A percentile compares a stretch with the other conserved stretches of the same genome.
phyloP scores from a whole-genome alignment of 2,888 invertebrate genomes.

The Schrankia costaestrigalis region DNA sequence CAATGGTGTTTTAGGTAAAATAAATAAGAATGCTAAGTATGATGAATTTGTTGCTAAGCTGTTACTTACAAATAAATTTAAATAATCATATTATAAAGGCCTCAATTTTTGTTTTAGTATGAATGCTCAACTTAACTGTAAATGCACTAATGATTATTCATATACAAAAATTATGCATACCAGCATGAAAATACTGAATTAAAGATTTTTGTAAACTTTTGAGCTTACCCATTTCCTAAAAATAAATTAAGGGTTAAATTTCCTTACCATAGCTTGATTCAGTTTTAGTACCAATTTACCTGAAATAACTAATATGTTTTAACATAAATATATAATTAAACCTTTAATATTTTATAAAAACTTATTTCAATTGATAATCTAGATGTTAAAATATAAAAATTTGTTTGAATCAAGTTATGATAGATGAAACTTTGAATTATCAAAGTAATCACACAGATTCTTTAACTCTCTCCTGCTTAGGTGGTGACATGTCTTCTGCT shows the following conservation, averaged over 20 bases:
- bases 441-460: constrained; percentile 17
- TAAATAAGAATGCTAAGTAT: constrained; percentile 7
- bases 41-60: constrained; percentile 9
- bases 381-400: not conserved
- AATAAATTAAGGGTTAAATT: constrained; percentile 59
- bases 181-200: not conserved
- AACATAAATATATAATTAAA: not conserved
- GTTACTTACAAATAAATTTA: constrained; percentile 11
- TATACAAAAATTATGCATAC: not conserved
- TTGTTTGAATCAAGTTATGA: constrained; percentile 26
- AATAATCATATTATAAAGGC: constrained; percentile 52
- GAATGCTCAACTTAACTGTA: constrained; percentile 13
- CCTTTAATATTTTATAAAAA: not conserved
- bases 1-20: too few relatives aligned
- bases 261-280: constrained; percentile 29
- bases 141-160: too few relatives aligned
- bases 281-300: constrained; percentile 2
- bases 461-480: constrained; percentile 72
- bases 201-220: constrained; percentile 75
- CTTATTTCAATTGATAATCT: too few relatives aligned
- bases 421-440: constrained; percentile 8
- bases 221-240: constrained; percentile 68
- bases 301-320: not conserved
- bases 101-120: constrained; percentile 54
- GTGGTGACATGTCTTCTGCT: constrained; percentile 70